These are phyloP conservation scores for Ypsolopha scabrella DNA, from an alignment of 2,888 invertebrate genomes.

Conservation along the genomic window DNA sequence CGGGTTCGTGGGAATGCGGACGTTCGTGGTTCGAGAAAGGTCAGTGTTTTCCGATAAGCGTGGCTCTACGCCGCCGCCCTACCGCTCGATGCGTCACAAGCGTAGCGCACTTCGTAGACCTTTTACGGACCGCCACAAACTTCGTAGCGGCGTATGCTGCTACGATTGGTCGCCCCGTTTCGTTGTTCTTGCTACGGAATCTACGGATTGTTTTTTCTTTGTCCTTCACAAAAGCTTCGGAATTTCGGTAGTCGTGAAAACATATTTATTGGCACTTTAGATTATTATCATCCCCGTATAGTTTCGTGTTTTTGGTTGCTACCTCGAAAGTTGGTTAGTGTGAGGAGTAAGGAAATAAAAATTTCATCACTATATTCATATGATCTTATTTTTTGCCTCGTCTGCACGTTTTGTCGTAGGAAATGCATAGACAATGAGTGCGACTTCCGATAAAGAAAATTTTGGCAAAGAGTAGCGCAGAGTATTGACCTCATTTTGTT, in stretches of 20 bases:
- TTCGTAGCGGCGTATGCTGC: slow-evolving; percentile 47
- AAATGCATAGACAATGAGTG: no score
- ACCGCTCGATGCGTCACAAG: background rate
- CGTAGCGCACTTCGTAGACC: no score
- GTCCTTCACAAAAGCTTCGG: background rate
- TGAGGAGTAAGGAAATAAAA: no score
- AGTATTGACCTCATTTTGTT: no score
- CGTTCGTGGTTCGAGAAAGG: slow-evolving; percentile 24
- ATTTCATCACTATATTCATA: no score
- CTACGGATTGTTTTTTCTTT: background rate
- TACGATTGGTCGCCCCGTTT: slow-evolving; percentile 32
- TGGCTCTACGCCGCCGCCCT: slow-evolving; percentile 32
- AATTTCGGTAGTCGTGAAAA: background rate
- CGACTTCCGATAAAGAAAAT: no score
- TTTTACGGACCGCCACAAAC: slow-evolving; percentile 29
- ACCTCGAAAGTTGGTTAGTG: no score
- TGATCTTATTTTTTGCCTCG: no score
- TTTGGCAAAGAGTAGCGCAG: no score
- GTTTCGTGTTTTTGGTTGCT: no score
- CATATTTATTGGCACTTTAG: background rate
- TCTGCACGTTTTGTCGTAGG: no score
- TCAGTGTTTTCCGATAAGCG: slow-evolving; percentile 32
- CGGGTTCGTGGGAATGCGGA: slow-evolving; percentile 26
- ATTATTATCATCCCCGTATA: no score
- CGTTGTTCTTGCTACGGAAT: background rate